These are phyloP conservation scores for Sebastes matsubarae DNA, from an alignment of 2,797 vertebrate species.

Conservation along the genomic window DNA sequence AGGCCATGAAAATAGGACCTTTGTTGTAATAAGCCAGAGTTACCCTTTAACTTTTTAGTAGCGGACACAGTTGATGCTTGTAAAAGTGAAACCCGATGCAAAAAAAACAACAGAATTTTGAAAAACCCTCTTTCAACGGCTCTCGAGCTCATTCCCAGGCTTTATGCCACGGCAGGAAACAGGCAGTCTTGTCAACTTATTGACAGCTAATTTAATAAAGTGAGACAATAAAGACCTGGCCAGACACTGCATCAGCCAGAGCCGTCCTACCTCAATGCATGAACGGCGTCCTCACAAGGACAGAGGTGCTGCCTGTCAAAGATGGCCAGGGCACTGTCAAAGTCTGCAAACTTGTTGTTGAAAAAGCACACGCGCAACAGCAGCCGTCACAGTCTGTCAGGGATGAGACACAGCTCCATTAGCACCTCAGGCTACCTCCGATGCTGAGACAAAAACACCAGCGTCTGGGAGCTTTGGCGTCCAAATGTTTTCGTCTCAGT, in stretches of 20 bases:
- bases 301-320: slow-evolving; percentile 40
- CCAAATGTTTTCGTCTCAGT: slow-evolving; percentile 33
- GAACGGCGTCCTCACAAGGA: slow-evolving; percentile 49
- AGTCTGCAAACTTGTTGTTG: slow-evolving; percentile 38
- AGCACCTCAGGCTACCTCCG: slow-evolving; percentile 24
- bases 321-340: slow-evolving; percentile 14
- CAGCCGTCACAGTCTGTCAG: slow-evolving; percentile 29
- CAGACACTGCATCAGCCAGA: slow-evolving; percentile 27
- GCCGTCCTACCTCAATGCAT: slow-evolving; percentile 24
- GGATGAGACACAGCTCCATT: slow-evolving; percentile 35
- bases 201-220: slow-evolving; percentile 71
- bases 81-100: neutral
- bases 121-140: neutral
- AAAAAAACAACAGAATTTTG: neutral
- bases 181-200: slow-evolving; percentile 35
- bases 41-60: neutral
- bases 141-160: neutral
- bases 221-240: slow-evolving; percentile 59
- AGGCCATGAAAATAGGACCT: neutral
- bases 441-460: slow-evolving; percentile 25
- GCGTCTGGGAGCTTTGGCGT: neutral
- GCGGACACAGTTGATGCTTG: neutral
- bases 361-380: slow-evolving; percentile 12
- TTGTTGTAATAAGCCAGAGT: neutral
- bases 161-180: slow-evolving; percentile 8